A percentile compares a stretch with the other conserved stretches of the same genome.
Evolutionary conservation across 1,140 invertebrate species (phyloP).

Genomic region (Maniola jurtina): DNA sequence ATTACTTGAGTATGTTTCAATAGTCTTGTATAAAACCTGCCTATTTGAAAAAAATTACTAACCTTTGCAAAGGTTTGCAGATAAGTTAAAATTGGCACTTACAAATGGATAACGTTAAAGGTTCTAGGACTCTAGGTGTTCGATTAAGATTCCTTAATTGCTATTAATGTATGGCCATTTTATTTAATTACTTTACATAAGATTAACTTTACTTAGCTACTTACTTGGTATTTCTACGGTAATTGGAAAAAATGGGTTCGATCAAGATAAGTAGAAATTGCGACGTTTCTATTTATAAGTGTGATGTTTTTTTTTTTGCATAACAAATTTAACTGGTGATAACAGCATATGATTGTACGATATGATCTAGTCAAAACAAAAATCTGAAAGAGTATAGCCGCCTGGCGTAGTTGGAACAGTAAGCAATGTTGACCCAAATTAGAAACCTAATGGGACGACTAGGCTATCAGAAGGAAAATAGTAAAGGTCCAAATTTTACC

Average conservation of each 20-base stretch:
- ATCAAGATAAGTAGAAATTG: background rate
- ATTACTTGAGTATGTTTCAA: too few relatives aligned
- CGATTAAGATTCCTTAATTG: conserved; percentile 6
- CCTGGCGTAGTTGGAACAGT: too few relatives aligned
- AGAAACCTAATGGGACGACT: too few relatives aligned
- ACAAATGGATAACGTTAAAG: background rate
- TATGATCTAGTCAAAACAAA: too few relatives aligned
- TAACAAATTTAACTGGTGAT: too few relatives aligned
- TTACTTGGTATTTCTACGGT: background rate
- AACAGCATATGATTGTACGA: too few relatives aligned
- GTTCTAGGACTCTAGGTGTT: conserved; percentile 1
- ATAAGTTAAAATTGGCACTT: background rate
- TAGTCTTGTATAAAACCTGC: background rate
- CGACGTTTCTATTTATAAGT: background rate
- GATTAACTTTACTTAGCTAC: background rate
- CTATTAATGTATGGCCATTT: conserved; percentile 4
- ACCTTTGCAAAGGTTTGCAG: conserved; percentile 4
- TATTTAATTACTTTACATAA: conserved; percentile 4
- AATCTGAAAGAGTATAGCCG: too few relatives aligned
- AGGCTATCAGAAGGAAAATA: too few relatives aligned
- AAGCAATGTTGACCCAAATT: too few relatives aligned
- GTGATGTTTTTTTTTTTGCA: too few relatives aligned
- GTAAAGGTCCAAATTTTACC: too few relatives aligned
- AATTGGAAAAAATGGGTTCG: conserved; percentile 3
- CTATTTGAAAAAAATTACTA: too few relatives aligned